Percentiles rank a stretch among this genome's conserved stretches.
These are phyloP conservation scores for Eriosoma lanigerum DNA, from an alignment of 1,140 invertebrate genomes.

Conservation along the genomic window DNA sequence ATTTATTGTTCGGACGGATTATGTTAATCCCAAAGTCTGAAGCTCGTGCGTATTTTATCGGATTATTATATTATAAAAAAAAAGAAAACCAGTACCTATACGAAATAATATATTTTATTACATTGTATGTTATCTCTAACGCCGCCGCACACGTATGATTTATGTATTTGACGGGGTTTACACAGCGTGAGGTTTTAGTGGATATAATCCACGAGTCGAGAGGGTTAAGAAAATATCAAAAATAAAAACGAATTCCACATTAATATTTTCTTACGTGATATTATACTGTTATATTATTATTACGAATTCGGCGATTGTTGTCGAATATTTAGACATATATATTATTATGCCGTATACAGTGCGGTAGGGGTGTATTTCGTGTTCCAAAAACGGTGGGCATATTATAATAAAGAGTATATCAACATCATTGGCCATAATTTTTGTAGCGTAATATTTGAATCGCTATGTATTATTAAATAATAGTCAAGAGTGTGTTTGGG, in stretches of 20 bases:
- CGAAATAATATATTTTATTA: not conserved
- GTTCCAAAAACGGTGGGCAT: too few relatives aligned
- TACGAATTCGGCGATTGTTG: too few relatives aligned
- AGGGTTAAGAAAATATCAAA: conserved; percentile 18
- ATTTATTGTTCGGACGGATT: conserved; percentile 16
- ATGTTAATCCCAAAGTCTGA: conserved; percentile 21
- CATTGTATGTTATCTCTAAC: not conserved
- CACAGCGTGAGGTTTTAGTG: conserved; percentile 35
- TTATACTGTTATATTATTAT: too few relatives aligned
- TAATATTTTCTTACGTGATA: not conserved
- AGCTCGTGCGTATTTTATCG: conserved; percentile 1
- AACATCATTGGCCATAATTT: too few relatives aligned
- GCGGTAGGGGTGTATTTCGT: too few relatives aligned
- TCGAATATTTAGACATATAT: too few relatives aligned
- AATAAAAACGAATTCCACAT: not conserved
- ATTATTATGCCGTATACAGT: too few relatives aligned
- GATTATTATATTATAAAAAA: not conserved
- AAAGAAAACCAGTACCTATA: not conserved
- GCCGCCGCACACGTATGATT: not conserved
- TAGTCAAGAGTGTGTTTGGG: too few relatives aligned
- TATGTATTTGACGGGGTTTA: not conserved
- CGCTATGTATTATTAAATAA: too few relatives aligned
- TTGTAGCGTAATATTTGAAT: too few relatives aligned
- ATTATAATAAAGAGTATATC: too few relatives aligned
- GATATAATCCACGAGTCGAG: not conserved